Conservation (phyloP, 2,797 vertebrate genomes). For the Pangasius krempfi region DNA sequence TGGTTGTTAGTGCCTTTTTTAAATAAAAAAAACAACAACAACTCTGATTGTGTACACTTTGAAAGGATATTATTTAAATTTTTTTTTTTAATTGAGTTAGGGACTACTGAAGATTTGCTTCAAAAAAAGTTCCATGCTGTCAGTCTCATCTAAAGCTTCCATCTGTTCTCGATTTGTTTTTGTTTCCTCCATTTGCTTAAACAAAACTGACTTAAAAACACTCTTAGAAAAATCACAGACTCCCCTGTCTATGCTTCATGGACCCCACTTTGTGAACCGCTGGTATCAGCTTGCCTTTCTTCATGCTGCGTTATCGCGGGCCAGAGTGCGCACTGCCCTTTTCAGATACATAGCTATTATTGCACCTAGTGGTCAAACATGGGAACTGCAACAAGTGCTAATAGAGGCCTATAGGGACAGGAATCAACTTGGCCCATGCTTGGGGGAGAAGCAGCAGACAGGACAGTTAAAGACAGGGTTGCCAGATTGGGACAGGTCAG, state of each 20-base stretch:
- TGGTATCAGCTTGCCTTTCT: not conserved
- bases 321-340: not conserved
- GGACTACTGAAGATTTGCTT: not conserved
- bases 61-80: too few species aligned
- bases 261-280: not conserved
- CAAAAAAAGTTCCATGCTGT: not conserved
- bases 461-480: not conserved
- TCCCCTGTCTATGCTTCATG: not conserved
- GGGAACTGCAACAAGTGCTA: not conserved
- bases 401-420: not conserved
- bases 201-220: not conserved
- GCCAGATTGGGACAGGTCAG: not conserved
- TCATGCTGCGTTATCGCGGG: not conserved
- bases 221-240: not conserved
- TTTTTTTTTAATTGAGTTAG: not conserved
- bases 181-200: not conserved
- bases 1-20: not conserved
- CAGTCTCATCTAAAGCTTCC: not conserved
- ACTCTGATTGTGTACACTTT: not conserved
- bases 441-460: not conserved
- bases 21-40: not conserved
- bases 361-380: slow-evolving; percentile 1
- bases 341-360: not conserved
- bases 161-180: not conserved
- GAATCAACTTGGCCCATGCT: not conserved